Evolutionary conservation across 2,113 vertebrate species (phyloP), one percentile per base, ranked within the genome.

Genomic region (Paradoxurus hermaphroditus): DNA sequence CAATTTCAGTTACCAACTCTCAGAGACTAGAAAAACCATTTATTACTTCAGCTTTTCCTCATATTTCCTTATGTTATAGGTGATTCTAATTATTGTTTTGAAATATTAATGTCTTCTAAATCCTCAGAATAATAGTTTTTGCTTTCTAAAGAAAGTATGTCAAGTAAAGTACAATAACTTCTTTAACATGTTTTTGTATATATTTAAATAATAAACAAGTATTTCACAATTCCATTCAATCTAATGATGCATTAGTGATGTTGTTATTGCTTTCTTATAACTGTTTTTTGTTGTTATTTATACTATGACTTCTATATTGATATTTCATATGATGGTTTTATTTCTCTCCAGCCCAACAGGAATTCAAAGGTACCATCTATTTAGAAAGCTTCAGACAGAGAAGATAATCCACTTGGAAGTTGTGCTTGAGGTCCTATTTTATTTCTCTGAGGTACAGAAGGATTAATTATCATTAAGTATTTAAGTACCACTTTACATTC

Each of bases 401-500:
- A 53, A 63, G 7, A 96, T 67, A 85, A 92, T 85, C 93, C 78
- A 95, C 3, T 78, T 89, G 41, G 46, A 97, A 95, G 5, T 86
- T 75, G n/a, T 86, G 12, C 10, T 53, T 77, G 11, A 53, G 86
- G 34, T 44, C 1, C 29, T 84, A 29, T 94, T 93, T 87, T 82
- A 92, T 93, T 91, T 75, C 19, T 73, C 51, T 88, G 51, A 79
- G 19, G 18, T 96, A 89, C 31, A 79, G 27, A 95, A 96, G 94
- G 90, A 68, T 49, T 97, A 93, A 96, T 91, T 96, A 90, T 81
- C 84, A 95, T 82, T 94, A 87, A 70, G 59, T 88, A 97, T 75
- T 84, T 90, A 95, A 96, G 53, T 89, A 63, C 4, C 31, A 73
- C 65, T 95, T 82, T 95, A 70, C 88, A 93, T 62, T 91, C 77